A percentile compares a stretch with the other conserved stretches of the same genome.
phyloP scores from a whole-genome alignment of 2,797 vertebrate genomes.

The Acropternis orthonyx region DNA sequence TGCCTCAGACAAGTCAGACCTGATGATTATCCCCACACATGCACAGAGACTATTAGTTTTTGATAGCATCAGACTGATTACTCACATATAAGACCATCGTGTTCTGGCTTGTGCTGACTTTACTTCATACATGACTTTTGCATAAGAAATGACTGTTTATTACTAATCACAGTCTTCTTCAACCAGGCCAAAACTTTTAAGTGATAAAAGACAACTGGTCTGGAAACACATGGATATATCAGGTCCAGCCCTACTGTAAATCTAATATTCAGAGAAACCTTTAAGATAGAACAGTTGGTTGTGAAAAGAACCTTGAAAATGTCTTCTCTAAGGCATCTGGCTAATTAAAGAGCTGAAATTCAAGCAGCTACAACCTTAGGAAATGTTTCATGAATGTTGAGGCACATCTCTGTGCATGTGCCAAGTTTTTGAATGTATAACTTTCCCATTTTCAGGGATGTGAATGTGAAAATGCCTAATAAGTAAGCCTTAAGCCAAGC shows the following conservation, averaged over 20 bases:
- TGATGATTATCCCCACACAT: background rate
- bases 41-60: background rate
- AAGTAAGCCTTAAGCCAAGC: slow-evolving; percentile 47
- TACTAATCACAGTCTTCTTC: background rate
- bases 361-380: slow-evolving; percentile 32
- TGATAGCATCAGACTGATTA: background rate
- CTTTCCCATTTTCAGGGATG: slow-evolving; percentile 4
- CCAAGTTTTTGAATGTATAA: slow-evolving; percentile 39
- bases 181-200: background rate
- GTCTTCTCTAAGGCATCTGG: slow-evolving; percentile 1
- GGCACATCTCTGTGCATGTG: slow-evolving; percentile 14
- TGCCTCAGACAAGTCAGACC: background rate
- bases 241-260: background rate
- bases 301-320: slow-evolving; percentile 3
- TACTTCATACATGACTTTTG: background rate
- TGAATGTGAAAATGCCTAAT: background rate
- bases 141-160: background rate
- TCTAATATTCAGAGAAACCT: background rate
- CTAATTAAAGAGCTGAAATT: slow-evolving; percentile 42
- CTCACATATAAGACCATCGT: background rate
- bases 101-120: background rate
- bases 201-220: background rate
- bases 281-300: background rate
- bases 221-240: background rate
- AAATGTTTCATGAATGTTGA: background rate